Conservation (phyloP, 2,113 vertebrate species). For the Tinamus guttatus region DNA sequence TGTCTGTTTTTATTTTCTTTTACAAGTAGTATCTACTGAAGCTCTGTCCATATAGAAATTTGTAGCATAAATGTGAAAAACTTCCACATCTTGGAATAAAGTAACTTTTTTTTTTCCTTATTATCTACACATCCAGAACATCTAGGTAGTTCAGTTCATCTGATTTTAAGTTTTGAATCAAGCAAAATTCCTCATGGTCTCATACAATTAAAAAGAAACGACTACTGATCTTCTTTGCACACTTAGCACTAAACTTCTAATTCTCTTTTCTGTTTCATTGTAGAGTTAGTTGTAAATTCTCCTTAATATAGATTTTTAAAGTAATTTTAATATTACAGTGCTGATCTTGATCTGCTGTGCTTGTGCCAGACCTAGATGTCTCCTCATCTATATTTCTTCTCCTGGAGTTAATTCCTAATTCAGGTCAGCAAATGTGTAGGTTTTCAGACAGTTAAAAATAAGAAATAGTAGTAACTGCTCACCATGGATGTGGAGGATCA, state of each 20-base stretch:
- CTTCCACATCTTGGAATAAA: not conserved
- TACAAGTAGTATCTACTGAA: not conserved
- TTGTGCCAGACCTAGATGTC: not conserved
- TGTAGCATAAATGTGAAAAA: not conserved
- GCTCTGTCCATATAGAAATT: not conserved
- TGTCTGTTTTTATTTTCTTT: not conserved
- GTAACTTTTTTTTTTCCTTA: not conserved
- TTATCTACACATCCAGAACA: not conserved
- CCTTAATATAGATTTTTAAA: not conserved
- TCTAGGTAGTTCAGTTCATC: not conserved
- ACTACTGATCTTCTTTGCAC: not conserved
- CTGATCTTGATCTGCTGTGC: not conserved
- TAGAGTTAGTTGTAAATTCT: not conserved
- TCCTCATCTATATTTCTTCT: not conserved
- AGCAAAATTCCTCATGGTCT: not conserved
- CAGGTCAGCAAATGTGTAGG: not conserved
- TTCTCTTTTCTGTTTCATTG: not conserved
- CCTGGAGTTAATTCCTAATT: conserved; percentile 9
- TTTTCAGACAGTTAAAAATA: conserved; percentile 5
- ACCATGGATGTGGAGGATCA: not conserved
- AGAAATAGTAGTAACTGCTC: not conserved
- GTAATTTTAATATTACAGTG: not conserved
- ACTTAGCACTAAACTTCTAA: not conserved
- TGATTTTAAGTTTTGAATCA: not conserved
- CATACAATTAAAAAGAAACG: not conserved